Evolutionary conservation across 2,888 invertebrate genomes (phyloP).

Genomic region (Protonemura montana): DNA sequence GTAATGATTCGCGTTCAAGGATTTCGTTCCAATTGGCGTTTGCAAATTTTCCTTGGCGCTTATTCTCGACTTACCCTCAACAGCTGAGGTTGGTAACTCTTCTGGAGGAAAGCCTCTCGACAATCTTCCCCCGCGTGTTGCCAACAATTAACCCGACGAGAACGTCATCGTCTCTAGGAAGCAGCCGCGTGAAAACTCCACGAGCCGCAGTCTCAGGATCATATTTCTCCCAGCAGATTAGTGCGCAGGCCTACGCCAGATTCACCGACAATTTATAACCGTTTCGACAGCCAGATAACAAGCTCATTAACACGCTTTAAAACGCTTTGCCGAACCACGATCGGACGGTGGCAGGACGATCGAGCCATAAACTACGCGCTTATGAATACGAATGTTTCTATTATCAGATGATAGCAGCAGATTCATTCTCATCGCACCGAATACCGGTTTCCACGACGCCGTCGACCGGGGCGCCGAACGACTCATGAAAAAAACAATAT

Average conservation of each 20-base stretch:
- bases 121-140: too few species aligned
- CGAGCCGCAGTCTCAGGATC: slow-evolving; percentile 15
- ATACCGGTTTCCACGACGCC: neutral
- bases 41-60: too few species aligned
- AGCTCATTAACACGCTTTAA: slow-evolving; percentile 31
- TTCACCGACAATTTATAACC: neutral
- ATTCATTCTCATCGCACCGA: neutral
- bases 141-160: neutral
- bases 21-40: neutral
- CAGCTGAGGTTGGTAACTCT: too few species aligned
- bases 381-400: slow-evolving; percentile 23
- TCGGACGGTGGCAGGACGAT: neutral
- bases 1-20: neutral
- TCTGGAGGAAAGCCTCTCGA: too few species aligned
- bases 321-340: neutral
- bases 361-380: neutral
- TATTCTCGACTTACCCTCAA: too few species aligned
- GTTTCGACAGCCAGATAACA: slow-evolving; percentile 22
- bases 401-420: slow-evolving; percentile 9
- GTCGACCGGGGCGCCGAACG: neutral
- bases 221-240: neutral
- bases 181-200: too few species aligned
- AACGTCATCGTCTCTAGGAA: neutral
- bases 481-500: neutral
- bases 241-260: neutral